These are phyloP conservation scores for Mayetiola destructor DNA, from an alignment of 2,888 invertebrate genomes.

Conservation along the genomic window DNA sequence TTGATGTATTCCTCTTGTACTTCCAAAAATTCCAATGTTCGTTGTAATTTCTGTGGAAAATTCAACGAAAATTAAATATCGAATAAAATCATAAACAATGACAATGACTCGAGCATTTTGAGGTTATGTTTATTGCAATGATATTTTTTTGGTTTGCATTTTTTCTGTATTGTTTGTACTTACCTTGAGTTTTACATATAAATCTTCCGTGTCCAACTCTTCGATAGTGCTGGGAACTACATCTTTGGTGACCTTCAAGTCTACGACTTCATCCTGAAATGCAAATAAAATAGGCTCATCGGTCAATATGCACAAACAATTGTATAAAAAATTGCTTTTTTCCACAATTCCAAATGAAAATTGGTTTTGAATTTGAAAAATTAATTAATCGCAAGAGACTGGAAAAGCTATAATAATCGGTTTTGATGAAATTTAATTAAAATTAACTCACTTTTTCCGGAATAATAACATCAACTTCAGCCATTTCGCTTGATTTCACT, in stretches of 20 bases:
- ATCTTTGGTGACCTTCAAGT: slow-evolving; percentile 50
- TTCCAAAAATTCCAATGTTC: slow-evolving; percentile 90
- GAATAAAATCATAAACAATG: not conserved
- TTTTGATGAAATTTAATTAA: slow-evolving; percentile 5
- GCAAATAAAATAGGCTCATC: too few species aligned
- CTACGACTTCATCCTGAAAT: slow-evolving; percentile 49
- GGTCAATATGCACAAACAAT: slow-evolving; percentile 24
- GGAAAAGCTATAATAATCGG: not conserved
- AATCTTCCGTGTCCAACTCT: slow-evolving; percentile 78
- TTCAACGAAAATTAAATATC: slow-evolving; percentile 9
- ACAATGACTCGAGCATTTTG: not conserved
- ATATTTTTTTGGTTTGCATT: too few species aligned
- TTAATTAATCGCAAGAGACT: not conserved
- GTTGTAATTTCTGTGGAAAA: slow-evolving; percentile 67
- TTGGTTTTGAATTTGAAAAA: not conserved
- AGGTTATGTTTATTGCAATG: not conserved
- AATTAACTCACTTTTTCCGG: slow-evolving; percentile 56
- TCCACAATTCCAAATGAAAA: not conserved
- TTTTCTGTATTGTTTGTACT: slow-evolving; percentile 15
- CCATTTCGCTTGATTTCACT: slow-evolving; percentile 41
- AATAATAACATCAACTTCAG: slow-evolving; percentile 65
- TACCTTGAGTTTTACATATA: slow-evolving; percentile 92
- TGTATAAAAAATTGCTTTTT: slow-evolving; percentile 10
- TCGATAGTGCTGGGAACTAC: slow-evolving; percentile 54
- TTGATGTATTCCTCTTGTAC: slow-evolving; percentile 99